Evolutionary conservation across 2,113 vertebrate species (phyloP), one percentile per base, ranked within the genome.

Genomic region (Osmerus eperlanus): DNA sequence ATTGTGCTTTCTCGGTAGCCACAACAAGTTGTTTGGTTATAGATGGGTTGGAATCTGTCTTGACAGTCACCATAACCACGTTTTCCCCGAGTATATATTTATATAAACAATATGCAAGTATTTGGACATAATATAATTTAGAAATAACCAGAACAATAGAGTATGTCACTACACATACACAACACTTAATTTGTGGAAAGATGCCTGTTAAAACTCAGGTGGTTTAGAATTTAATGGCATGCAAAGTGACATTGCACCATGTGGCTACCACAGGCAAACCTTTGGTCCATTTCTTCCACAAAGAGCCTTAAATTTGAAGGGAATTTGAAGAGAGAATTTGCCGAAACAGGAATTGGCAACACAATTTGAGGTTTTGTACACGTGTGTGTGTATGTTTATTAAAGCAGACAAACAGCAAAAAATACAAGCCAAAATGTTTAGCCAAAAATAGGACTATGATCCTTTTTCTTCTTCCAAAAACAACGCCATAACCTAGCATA

Each of bases 391-490:
- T 95, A 92, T 94, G 95, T 94, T 97, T 98, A 97, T 99, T 99
- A 94, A 95, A 95, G 94, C 94, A 96, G 94, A 97, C 94, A 98
- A 88, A 98, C 96, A 98, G 95, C 95, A 98, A 94, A 95, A 94
- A 94, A 96, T 97, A 99, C 96, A 98, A 94, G 95, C 96, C 95
- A 97, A 95, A 96, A 95, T 92, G 92, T 90, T 93, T 94, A 95
- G 95, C 92, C 90, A 89, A 90, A 90, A 91, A 81, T 67, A 71
- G 87, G 88, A 90, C 79, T 63, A 23, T 58, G 58, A 85, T 76
- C 82, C 85, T 74, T 76, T 81, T 80, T 76, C 74, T 55, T 77
- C 68, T 80, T 68, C 76, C 83, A 81, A 87, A 83, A 85, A 92
- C 87, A 92, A 91, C 79, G 89, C 79, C 81, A 95, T 89, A 93